Evolutionary conservation across 2,113 vertebrate genomes (phyloP), one percentile per base, ranked within the genome.

Genomic region (Himantopus leucocephalus): DNA sequence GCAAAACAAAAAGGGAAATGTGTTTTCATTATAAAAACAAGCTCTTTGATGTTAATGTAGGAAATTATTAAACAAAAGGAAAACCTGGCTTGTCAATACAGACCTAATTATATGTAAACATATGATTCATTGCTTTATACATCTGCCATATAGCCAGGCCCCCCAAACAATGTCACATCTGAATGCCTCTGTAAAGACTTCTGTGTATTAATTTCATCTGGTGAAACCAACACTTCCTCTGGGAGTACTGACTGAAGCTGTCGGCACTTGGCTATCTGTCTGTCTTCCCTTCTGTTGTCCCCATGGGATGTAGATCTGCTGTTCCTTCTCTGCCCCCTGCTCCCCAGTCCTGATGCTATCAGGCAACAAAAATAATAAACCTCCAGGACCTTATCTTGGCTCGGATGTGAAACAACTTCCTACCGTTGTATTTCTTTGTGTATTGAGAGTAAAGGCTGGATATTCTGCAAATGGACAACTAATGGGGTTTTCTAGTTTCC

Each of bases 331-430:
- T 97, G 94, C 85, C 97, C 97, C 91, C 79, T 94, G 98, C 98
- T 98, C 98, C 97, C 97, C 97, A 97, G 94, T 97, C 97, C 98
- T 96, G 98, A 98, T 98, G 98, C 98, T 98, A 99, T 98, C 98
- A 97, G 96, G 98, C 97, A 97, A 97, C 97, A 98, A 98, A 98
- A 98, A 99, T 96, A 99, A 99, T 98, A 99, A 99, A 98, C 98
- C 97, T 94, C 97, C 92, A 98, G 97, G 98, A 98, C 97, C 98
- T 98, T 98, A 99, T 99, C 99, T 99, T 98, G 98, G 96, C 98
- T 98, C 98, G 98, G 98, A 98, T 98, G 83, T 98, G 98, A 98
- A 98, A 98, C 98, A 98, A 98, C 98, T 98, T 98, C 98, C 97
- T 97, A 97, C 98, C 58, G 93, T 97, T 97, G 95, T 95, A 96